Conservation (phyloP, 2,888 invertebrate genomes). For the Phortica magna region DNA sequence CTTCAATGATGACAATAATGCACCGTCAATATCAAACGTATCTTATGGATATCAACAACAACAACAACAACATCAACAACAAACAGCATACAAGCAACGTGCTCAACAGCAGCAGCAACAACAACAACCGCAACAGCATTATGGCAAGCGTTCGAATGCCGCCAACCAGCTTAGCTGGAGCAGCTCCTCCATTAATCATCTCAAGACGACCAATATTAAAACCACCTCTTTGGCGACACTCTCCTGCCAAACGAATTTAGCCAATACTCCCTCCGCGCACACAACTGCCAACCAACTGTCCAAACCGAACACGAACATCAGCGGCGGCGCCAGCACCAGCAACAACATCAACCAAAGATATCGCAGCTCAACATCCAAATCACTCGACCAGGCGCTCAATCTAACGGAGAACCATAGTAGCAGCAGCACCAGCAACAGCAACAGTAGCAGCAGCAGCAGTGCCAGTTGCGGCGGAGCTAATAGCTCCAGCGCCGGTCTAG, state of each 20-base stretch:
- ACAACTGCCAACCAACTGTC: slow-evolving; percentile 46
- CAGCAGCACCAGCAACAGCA: slow-evolving; percentile 47
- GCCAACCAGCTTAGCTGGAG: slow-evolving; percentile 70
- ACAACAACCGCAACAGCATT: slow-evolving; percentile 38
- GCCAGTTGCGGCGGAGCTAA: slow-evolving; percentile 41
- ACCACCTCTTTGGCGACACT: slow-evolving; percentile 76
- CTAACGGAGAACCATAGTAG: slow-evolving; percentile 47
- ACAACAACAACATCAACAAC: slow-evolving; percentile 47
- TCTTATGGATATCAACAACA: slow-evolving; percentile 47
- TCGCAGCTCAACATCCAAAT: slow-evolving; percentile 68
- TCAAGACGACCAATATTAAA: slow-evolving; percentile 77
- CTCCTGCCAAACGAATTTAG: slow-evolving; percentile 73
- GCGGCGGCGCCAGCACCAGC: neutral
- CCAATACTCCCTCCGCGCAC: slow-evolving; percentile 54
- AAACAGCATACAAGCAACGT: slow-evolving; percentile 28
- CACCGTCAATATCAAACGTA: slow-evolving; percentile 48
- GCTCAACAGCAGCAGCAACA: slow-evolving; percentile 39
- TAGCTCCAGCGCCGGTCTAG: slow-evolving; percentile 33
- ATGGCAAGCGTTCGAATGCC: slow-evolving; percentile 27
- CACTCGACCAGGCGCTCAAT: slow-evolving; percentile 69
- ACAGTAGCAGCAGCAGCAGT: slow-evolving; percentile 44
- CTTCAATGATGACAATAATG: slow-evolving; percentile 76
- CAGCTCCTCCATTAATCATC: slow-evolving; percentile 74
- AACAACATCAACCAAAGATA: slow-evolving; percentile 42
- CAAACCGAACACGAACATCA: neutral